Conservation (phyloP, 2,797 vertebrate species). For the Esox lucius region DNA sequence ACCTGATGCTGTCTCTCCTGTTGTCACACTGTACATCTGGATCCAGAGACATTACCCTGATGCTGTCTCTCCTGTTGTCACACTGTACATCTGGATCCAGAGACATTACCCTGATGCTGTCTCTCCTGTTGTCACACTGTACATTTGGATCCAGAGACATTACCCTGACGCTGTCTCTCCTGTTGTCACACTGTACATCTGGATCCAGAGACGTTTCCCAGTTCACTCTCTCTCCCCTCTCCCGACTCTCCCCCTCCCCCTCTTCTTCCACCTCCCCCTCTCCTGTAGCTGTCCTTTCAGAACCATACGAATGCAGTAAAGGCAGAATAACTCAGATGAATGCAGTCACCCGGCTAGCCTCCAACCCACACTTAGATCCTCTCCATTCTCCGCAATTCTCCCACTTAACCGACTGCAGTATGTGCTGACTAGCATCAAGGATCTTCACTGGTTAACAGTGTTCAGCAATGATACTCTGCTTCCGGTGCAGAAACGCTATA, state of each 20-base stretch:
- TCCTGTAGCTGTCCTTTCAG: constrained; percentile 55
- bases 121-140: too few species aligned
- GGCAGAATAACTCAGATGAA: constrained; percentile 7
- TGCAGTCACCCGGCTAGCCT: neutral
- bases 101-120: too few species aligned
- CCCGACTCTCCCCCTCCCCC: constrained; percentile 11
- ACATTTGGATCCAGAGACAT: too few species aligned
- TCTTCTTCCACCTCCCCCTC: constrained; percentile 10
- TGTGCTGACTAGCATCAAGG: neutral
- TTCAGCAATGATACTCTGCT: neutral
- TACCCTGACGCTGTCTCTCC: neutral
- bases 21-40: constrained; percentile 1
- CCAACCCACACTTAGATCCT: neutral
- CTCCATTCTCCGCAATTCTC: neutral
- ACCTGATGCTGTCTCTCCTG: constrained; percentile 4
- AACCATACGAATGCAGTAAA: constrained; percentile 58
- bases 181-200: constrained; percentile 13
- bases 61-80: too few species aligned
- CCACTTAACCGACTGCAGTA: neutral
- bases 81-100: too few species aligned
- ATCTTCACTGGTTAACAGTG: neutral
- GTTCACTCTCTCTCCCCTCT: constrained; percentile 1
- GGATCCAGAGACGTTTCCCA: constrained; percentile 19
- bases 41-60: too few species aligned
- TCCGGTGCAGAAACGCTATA: neutral